These are phyloP conservation scores for Stratiomys singularior DNA, from an alignment of 2,888 invertebrate species.

Conservation along the genomic window DNA sequence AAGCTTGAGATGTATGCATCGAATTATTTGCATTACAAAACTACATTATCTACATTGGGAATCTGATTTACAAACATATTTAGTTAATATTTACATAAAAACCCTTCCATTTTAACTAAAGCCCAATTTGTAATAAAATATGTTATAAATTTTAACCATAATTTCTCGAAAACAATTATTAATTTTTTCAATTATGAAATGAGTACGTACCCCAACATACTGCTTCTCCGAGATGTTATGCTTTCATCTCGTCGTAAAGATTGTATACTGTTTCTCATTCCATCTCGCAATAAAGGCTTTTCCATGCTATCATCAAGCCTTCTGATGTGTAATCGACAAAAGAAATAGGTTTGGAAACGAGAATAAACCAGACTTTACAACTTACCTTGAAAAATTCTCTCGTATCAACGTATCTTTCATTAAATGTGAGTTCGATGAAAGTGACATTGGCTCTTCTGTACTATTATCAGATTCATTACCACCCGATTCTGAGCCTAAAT, in stretches of 20 bases:
- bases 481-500: conserved; percentile 76
- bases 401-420: conserved; percentile 68
- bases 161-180: too few relatives aligned
- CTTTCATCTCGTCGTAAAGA: conserved; percentile 64
- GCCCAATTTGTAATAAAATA: too few relatives aligned
- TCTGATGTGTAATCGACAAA: conserved; percentile 50
- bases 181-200: too few relatives aligned
- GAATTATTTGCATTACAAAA: too few relatives aligned
- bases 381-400: conserved; percentile 69
- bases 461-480: conserved; percentile 84
- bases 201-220: conserved; percentile 69
- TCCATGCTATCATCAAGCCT: conserved; percentile 70
- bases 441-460: conserved; percentile 70
- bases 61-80: too few relatives aligned
- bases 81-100: too few relatives aligned
- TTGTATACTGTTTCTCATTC: conserved; percentile 70
- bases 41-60: too few relatives aligned
- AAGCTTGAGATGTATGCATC: too few relatives aligned
- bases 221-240: conserved; percentile 69
- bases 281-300: conserved; percentile 71
- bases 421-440: conserved; percentile 67
- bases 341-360: conserved; percentile 22
- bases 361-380: conserved; percentile 63
- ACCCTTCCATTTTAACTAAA: too few relatives aligned
- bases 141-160: too few relatives aligned